These are phyloP conservation scores for Drosophila quadrilineata DNA, from an alignment of 1,140 invertebrate genomes.

Conservation along the genomic window DNA sequence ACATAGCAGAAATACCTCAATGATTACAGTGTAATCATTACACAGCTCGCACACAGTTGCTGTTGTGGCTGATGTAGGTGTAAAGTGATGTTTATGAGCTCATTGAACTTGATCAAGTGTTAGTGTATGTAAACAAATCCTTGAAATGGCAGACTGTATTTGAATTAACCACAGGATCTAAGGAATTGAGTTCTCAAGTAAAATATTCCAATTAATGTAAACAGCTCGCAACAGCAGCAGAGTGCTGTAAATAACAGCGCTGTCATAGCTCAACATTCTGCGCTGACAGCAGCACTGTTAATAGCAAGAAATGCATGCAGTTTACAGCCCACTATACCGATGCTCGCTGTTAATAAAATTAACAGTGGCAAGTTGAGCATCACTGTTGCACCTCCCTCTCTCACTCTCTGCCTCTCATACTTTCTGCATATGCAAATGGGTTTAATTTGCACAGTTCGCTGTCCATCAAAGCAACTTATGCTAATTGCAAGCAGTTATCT, in stretches of 20 bases:
- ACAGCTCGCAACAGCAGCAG: not conserved
- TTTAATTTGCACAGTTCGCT: no score
- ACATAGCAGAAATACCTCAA: constrained; percentile 10
- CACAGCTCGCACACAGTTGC: not conserved
- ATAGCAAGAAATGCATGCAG: no score
- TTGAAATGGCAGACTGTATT: constrained; percentile 5
- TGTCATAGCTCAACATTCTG: no score
- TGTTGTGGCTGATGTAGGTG: constrained; percentile 11
- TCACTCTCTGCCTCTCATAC: no score
- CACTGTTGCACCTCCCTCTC: no score
- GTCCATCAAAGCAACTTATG: no score
- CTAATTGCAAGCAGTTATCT: not conserved
- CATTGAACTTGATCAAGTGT: constrained; percentile 38
- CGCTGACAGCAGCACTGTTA: no score
- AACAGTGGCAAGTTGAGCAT: no score
- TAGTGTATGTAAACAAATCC: constrained; percentile 41
- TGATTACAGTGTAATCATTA: constrained; percentile 14
- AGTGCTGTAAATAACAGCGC: not conserved
- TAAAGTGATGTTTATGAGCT: constrained; percentile 43
- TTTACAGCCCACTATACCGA: no score
- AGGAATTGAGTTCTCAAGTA: constrained; percentile 27
- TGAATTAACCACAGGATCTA: constrained; percentile 4
- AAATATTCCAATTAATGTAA: not conserved
- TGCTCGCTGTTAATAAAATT: no score
- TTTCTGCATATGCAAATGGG: no score